These are phyloP conservation scores for Oryctes rhinoceros DNA, from an alignment of 1,140 invertebrate species.

Conservation along the genomic window DNA sequence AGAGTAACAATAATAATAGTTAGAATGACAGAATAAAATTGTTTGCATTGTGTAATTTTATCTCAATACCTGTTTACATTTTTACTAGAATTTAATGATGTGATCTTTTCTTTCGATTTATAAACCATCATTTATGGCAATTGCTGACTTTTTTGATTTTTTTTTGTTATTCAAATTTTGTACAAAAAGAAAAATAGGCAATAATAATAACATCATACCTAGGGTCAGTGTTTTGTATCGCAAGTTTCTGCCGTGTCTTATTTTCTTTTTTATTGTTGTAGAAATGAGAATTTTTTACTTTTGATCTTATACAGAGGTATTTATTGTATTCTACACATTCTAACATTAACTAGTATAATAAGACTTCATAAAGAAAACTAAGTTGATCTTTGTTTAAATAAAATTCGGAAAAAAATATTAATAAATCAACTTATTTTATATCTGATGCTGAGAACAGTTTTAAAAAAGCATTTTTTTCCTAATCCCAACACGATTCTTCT, in stretches of 20 bases:
- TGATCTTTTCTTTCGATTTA: conserved; percentile 23
- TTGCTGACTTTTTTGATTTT: background rate
- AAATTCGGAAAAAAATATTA: too few species aligned
- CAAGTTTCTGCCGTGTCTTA: background rate
- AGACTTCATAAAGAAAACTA: background rate
- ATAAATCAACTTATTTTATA: background rate
- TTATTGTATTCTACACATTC: background rate
- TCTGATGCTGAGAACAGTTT: too few species aligned
- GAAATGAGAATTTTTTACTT: background rate
- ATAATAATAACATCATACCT: conserved; percentile 17
- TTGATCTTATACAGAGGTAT: background rate
- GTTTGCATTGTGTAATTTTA: background rate
- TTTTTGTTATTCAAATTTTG: conserved; percentile 11
- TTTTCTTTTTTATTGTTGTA: background rate
- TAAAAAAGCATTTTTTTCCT: too few species aligned
- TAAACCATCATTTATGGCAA: conserved; percentile 15
- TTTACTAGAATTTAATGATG: conserved; percentile 25
- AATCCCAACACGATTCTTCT: too few species aligned
- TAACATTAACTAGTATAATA: background rate
- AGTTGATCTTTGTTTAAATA: background rate
- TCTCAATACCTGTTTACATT: conserved; percentile 27
- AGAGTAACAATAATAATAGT: background rate
- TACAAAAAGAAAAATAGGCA: conserved; percentile 29
- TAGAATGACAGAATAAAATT: background rate
- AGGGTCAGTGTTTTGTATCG: conserved; percentile 4